These are phyloP conservation scores for Ammodramus savannarum DNA, from an alignment of 2,113 vertebrate genomes.

Conservation along the genomic window DNA sequence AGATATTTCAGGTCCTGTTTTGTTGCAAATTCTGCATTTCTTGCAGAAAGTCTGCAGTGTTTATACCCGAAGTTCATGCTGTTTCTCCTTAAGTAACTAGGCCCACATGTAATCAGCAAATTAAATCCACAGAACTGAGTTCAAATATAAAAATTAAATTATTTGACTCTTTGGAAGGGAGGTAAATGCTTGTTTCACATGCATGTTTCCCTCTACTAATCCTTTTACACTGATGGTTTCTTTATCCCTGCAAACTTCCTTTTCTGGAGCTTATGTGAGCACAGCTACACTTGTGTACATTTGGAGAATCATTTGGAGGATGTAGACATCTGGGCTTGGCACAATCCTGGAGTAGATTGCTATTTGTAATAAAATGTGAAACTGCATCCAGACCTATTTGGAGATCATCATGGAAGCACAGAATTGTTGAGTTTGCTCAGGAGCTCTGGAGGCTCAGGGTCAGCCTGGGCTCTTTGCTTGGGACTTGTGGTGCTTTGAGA, in stretches of 20 bases:
- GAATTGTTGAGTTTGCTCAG: background rate
- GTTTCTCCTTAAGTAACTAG: background rate
- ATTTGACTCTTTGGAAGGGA: background rate
- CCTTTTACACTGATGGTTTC: background rate
- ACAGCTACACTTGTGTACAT: fast-evolving
- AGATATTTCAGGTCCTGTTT: background rate
- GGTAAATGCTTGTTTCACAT: background rate
- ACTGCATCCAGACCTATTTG: background rate
- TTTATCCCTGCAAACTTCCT: background rate
- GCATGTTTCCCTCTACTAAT: background rate
- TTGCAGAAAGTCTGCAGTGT: background rate
- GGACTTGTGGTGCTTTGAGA: background rate
- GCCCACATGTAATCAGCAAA: background rate
- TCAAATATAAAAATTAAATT: background rate
- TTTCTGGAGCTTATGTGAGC: background rate
- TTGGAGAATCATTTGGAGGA: background rate
- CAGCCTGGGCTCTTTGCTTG: background rate
- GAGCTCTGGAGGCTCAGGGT: background rate
- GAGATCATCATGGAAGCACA: background rate
- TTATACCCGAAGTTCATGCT: background rate
- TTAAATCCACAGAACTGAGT: background rate
- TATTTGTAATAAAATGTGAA: background rate
- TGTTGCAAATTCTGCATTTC: background rate
- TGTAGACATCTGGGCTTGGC: background rate
- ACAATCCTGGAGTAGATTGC: background rate